Evolutionary conservation across 2,113 vertebrate species (phyloP), one percentile per base, ranked within the genome.

Genomic region (Sminthopsis crassicaudata): DNA sequence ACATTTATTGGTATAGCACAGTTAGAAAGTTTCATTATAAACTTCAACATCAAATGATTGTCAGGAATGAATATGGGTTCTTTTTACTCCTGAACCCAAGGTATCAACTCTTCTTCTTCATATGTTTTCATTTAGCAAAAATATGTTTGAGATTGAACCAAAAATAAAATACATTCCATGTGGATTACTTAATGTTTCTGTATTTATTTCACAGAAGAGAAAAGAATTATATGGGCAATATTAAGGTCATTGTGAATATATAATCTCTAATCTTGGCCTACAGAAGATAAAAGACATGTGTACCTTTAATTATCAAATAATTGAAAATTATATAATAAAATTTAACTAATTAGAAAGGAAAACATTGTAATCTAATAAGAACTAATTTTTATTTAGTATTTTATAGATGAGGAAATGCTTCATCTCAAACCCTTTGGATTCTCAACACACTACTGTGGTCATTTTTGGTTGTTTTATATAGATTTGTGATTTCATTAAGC

Each of bases 21-120:
- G 6, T 14, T 91, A 76, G 0, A 36, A 51, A 96, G 93, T 89
- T 25, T 24, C 16, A 92, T 3, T 97, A 90, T 94, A 98, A 96
- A 50, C 1, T 57, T 0, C n/a, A 93, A 53, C 89, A 57, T 91
- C 89, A 30, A n/a, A 10, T 91, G 16, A 14, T 26, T 91, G 26
- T 0, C 54, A 96, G 36, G 91, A 97, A 92, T 91, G 57, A 93
- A 96, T 42, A 53, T 54, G 91, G 26, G 42, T 46, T 16, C 23
- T 84, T 94, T 93, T 67, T 90, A 24, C 91, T 25, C 52, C 42
- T 67, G 52, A 50, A 42, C n/a, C 57, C 42, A 91, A 84, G 1
- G 1, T 60, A 91, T 92, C 7, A 42, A 16, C 46, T 25, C 57
- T n/a, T 89, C 53, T 93, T 4, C 95, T 97, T 93, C 51, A 91